Percentiles rank a stretch among this genome's conserved stretches.
These are phyloP conservation scores for Matsumyia berberina DNA, from an alignment of 2,888 invertebrate genomes.

Conservation along the genomic window DNA sequence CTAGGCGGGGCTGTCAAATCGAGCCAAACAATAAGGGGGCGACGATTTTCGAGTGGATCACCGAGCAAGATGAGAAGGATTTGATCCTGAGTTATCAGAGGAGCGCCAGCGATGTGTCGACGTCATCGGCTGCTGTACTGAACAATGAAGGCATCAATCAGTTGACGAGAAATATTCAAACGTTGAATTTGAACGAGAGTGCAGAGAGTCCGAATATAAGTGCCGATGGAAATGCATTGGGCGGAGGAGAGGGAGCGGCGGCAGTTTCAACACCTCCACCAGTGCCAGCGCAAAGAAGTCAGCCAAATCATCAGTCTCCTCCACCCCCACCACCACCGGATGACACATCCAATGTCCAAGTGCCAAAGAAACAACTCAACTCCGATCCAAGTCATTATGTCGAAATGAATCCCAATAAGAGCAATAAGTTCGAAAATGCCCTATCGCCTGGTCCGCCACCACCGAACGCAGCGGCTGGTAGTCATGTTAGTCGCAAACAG, in stretches of 20 bases:
- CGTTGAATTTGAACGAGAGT: conserved; percentile 74
- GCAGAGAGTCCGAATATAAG: conserved; percentile 62
- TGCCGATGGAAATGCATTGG: conserved; percentile 59
- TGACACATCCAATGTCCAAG: conserved; percentile 68
- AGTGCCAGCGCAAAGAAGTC: conserved; percentile 49
- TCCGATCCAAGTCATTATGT: conserved; percentile 77
- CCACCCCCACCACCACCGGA: conserved; percentile 60
- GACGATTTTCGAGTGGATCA: conserved; percentile 89
- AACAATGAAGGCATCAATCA: conserved; percentile 64
- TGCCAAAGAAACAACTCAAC: conserved; percentile 76
- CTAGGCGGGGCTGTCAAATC: conserved; percentile 87
- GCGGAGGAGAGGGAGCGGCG: conserved; percentile 54
- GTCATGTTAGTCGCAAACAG: conserved; percentile 78
- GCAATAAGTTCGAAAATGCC: conserved; percentile 52
- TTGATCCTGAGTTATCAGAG: conserved; percentile 82
- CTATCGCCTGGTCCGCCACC: conserved; percentile 47
- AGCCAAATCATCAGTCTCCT: conserved; percentile 44
- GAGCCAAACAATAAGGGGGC: conserved; percentile 88
- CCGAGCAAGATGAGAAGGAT: conserved; percentile 84
- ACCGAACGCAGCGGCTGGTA: conserved; percentile 41
- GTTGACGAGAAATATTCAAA: conserved; percentile 77
- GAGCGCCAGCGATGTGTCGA: conserved; percentile 45
- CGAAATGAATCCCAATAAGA: conserved; percentile 77
- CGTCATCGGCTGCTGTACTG: conserved; percentile 48
- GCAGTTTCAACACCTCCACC: conserved; percentile 66